phyloP scores from a whole-genome alignment of 2,797 vertebrate genomes.

The Setipinna tenuifilis region DNA sequence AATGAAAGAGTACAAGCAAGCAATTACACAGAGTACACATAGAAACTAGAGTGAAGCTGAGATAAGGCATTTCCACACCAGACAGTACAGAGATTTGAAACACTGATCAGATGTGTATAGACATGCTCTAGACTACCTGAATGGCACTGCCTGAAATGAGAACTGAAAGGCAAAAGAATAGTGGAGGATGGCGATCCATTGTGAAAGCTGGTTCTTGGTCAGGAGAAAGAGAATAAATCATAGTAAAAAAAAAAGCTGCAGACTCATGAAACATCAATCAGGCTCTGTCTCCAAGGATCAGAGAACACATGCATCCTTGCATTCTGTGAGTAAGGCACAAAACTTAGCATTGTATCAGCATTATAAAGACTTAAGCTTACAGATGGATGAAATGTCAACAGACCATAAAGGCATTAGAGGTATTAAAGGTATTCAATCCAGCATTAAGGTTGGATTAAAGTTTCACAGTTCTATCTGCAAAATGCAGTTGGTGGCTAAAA shows the following conservation, averaged over 20 bases:
- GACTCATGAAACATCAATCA: not conserved
- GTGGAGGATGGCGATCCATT: not conserved
- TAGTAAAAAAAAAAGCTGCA: not conserved
- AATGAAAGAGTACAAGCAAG: not conserved
- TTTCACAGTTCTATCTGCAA: not conserved
- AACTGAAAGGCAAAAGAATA: not conserved
- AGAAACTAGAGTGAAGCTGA: not conserved
- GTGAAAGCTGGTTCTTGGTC: not conserved
- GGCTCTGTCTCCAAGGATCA: not conserved
- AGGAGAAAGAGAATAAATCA: not conserved
- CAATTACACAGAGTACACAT: slow-evolving; percentile 10
- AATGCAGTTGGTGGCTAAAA: slow-evolving; percentile 7
- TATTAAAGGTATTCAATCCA: slow-evolving; percentile 25
- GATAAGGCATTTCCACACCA: slow-evolving; percentile 10
- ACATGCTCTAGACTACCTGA: not conserved
- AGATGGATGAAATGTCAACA: not conserved
- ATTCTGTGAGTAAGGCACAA: not conserved
- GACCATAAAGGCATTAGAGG: slow-evolving; percentile 25
- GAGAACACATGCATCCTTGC: not conserved
- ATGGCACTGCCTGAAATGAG: not conserved
- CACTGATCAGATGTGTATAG: not conserved
- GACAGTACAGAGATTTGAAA: not conserved
- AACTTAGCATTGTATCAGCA: not conserved
- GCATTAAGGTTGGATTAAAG: slow-evolving; percentile 26
- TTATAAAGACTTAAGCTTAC: not conserved